A percentile compares a stretch with the other conserved stretches of the same genome.
phyloP scores from a whole-genome alignment of 1,140 invertebrate genomes.

The Lysiphlebus fabarum region DNA sequence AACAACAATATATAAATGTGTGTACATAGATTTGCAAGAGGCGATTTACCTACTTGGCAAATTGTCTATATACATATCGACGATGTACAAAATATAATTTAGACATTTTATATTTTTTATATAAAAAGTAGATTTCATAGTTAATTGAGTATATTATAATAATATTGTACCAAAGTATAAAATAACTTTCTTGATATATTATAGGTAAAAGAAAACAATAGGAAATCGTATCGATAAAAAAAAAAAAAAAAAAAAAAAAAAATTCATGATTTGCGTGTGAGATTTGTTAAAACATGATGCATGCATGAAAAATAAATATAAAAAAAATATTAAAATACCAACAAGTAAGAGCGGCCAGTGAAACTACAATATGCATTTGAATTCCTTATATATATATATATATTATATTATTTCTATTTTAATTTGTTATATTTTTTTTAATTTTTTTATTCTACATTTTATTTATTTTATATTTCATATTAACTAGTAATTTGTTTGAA shows the following conservation, averaged over 20 bases:
- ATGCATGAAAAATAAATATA: background rate
- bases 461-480: background rate
- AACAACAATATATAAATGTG: slow-evolving; percentile 15
- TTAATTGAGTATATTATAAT: slow-evolving; percentile 10
- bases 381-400: slow-evolving; percentile 3
- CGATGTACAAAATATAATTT: background rate
- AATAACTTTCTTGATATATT: background rate
- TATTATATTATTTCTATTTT: background rate
- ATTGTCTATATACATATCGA: no score
- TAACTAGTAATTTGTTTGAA: background rate
- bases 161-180: slow-evolving; percentile 7
- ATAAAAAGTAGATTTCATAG: slow-evolving; percentile 2
- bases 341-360: slow-evolving; percentile 14
- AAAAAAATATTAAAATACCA: background rate
- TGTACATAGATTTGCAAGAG: background rate
- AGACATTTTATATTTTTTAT: no score
- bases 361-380: slow-evolving; percentile 19
- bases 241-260: no score
- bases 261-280: slow-evolving; percentile 17
- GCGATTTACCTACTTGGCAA: slow-evolving; percentile 14
- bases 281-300: background rate
- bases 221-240: slow-evolving; percentile 25
- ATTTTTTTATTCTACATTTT: background rate
- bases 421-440: background rate
- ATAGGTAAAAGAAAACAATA: slow-evolving; percentile 21